phyloP scores from a whole-genome alignment of 2,113 vertebrate genomes.

The Cisticola juncidis region DNA sequence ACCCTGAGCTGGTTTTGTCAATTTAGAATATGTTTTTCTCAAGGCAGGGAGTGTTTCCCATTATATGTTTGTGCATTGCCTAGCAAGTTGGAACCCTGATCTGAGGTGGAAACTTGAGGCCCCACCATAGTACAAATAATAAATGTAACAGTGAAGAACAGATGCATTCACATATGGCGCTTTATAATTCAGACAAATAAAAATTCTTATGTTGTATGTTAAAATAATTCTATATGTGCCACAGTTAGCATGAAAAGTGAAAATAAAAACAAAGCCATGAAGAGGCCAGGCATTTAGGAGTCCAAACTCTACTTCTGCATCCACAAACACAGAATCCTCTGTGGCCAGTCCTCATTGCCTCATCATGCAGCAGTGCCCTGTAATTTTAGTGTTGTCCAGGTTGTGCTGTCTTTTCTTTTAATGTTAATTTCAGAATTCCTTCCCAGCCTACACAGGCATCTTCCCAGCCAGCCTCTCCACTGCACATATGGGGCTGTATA shows the following conservation, averaged over 20 bases:
- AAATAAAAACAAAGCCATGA: slow-evolving; percentile 36
- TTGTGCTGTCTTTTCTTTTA: background rate
- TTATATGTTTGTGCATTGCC: slow-evolving; percentile 56
- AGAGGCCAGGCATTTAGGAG: background rate
- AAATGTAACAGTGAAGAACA: slow-evolving; percentile 60
- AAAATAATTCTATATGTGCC: slow-evolving; percentile 48
- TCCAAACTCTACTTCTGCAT: background rate
- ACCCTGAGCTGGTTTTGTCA: slow-evolving; percentile 29
- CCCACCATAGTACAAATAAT: slow-evolving; percentile 58
- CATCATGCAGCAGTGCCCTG: background rate
- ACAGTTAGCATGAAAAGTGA: slow-evolving; percentile 25
- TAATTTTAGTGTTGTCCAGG: background rate
- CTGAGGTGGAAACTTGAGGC: slow-evolving; percentile 66
- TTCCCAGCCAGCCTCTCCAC: background rate
- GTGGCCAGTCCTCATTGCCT: background rate
- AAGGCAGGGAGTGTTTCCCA: slow-evolving; percentile 59
- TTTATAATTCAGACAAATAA: slow-evolving; percentile 67
- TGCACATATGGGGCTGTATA: background rate
- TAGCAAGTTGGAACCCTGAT: slow-evolving; percentile 52
- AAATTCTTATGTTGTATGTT: slow-evolving; percentile 57
- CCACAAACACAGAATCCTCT: background rate
- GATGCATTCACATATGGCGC: slow-evolving; percentile 60
- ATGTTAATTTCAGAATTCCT: background rate
- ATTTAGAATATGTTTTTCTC: slow-evolving; percentile 39
- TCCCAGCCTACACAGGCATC: background rate